phyloP scores from a whole-genome alignment of 2,113 vertebrate genomes.

The Podilymbus podiceps region DNA sequence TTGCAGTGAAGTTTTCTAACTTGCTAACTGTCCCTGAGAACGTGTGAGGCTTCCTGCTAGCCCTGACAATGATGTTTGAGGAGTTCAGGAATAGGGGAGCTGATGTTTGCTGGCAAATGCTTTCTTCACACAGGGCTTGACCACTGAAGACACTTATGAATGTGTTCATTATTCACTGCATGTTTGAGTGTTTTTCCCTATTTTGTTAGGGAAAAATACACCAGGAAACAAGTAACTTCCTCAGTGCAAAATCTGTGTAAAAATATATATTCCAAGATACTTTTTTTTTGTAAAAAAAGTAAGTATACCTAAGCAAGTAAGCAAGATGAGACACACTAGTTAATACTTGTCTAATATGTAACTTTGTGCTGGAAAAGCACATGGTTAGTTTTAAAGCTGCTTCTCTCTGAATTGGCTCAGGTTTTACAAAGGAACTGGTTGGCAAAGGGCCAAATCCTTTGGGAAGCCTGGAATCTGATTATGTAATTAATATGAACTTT shows the following conservation, averaged over 20 bases:
- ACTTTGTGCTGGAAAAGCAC: neutral
- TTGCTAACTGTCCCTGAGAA: neutral
- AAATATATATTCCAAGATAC: neutral
- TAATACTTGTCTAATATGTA: neutral
- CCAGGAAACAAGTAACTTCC: neutral
- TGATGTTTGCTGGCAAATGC: neutral
- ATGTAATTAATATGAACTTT: neutral
- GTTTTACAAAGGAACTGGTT: neutral
- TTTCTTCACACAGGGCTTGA: neutral
- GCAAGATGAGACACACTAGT: neutral
- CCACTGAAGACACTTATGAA: neutral
- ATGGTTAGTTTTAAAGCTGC: neutral
- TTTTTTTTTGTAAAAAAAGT: neutral
- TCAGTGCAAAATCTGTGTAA: neutral
- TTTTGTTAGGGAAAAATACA: neutral
- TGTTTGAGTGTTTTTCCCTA: neutral
- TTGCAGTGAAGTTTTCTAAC: neutral
- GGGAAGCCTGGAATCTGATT: neutral
- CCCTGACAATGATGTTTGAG: neutral
- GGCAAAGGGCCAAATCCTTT: neutral
- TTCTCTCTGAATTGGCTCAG: neutral
- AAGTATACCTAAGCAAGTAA: neutral
- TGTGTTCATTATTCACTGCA: neutral
- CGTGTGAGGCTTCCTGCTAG: rapidly evolving
- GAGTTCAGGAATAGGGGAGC: neutral